These are phyloP conservation scores for Fukomys damarensis DNA, from an alignment of 2,113 vertebrate species.

Conservation along the genomic window DNA sequence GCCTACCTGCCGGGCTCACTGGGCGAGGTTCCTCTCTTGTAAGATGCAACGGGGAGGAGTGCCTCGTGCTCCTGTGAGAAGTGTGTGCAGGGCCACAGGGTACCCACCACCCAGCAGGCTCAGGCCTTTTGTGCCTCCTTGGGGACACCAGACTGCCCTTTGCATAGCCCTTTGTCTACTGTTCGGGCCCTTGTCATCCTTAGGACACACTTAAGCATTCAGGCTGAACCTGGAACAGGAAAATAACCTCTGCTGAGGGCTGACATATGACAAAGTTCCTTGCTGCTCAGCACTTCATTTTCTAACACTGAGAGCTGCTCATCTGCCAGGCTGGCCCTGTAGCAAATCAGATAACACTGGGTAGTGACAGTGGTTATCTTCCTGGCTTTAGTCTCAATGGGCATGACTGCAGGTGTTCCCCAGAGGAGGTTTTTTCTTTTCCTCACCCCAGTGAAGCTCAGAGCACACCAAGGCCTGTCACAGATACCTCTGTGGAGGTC, in stretches of 20 bases:
- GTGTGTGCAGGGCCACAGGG: neutral
- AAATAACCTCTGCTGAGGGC: neutral
- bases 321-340: neutral
- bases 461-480: neutral
- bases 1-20: no score
- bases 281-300: neutral
- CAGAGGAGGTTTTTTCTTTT: neutral
- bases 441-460: neutral
- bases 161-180: neutral
- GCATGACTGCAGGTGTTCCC: neutral
- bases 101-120: neutral
- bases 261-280: neutral
- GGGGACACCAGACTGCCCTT: neutral
- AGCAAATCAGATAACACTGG: neutral
- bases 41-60: neutral
- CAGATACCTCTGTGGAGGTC: rapidly evolving
- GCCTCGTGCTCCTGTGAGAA: neutral
- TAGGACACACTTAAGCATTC: rapidly evolving
- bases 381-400: neutral
- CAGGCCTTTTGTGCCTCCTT: neutral
- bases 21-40: neutral
- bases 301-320: neutral
- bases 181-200: neutral
- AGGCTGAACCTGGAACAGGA: no score
- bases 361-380: rapidly evolving